These are phyloP conservation scores for Acanthochromis polyacanthus DNA, from an alignment of 2,113 vertebrate species.

Conservation along the genomic window DNA sequence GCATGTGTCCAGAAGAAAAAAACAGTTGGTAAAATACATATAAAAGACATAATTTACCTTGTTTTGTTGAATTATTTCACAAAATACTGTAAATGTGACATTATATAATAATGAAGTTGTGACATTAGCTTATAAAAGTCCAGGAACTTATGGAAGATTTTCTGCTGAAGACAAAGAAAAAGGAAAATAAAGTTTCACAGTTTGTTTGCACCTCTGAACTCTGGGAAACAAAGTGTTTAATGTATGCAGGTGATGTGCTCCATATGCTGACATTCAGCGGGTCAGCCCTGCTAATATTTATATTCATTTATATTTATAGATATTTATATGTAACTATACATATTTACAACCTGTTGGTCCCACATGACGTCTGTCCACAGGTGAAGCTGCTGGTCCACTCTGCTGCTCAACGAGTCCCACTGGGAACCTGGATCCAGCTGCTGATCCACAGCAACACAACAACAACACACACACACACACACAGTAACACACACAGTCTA, in stretches of 20 bases:
- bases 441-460: constrained; percentile 64
- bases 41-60: too few relatives aligned
- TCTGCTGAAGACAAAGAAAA: not conserved
- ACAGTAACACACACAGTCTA: constrained; percentile 41
- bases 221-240: not conserved
- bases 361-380: constrained; percentile 48
- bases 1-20: too few relatives aligned
- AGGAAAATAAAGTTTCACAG: not conserved
- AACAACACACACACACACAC: constrained; percentile 49
- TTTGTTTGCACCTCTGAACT: constrained; percentile 25
- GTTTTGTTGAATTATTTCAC: too few relatives aligned
- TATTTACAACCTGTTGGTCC: not conserved
- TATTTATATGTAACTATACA: too few relatives aligned
- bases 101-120: not conserved
- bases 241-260: constrained; percentile 37
- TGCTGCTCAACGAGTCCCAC: constrained; percentile 62
- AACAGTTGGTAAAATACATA: too few relatives aligned
- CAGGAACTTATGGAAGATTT: too few relatives aligned
- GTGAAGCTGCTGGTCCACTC: constrained; percentile 34
- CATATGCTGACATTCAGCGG: constrained; percentile 57
- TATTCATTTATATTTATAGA: too few relatives aligned
- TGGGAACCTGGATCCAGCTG: constrained; percentile 76
- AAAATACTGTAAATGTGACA: too few relatives aligned
- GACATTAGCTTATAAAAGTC: not conserved
- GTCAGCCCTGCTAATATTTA: constrained; percentile 39